These are phyloP conservation scores for Vollenhovia emeryi DNA, from an alignment of 1,140 invertebrate species.

Conservation along the genomic window DNA sequence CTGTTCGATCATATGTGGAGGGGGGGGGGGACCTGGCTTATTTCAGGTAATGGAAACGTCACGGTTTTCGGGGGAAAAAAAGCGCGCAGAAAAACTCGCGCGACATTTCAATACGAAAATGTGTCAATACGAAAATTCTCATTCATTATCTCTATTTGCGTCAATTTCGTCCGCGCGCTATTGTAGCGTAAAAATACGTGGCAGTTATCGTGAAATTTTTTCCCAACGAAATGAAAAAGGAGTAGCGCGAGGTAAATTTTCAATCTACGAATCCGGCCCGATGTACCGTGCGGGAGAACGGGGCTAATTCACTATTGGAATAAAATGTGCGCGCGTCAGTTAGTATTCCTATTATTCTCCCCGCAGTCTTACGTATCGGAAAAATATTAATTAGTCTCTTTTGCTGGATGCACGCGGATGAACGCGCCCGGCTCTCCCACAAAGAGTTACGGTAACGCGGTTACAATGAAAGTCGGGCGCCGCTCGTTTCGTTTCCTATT, in stretches of 20 bases:
- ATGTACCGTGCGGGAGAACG: neutral
- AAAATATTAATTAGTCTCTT: slow-evolving; percentile 60
- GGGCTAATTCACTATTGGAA: slow-evolving; percentile 37
- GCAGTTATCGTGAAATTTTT: slow-evolving; percentile 2
- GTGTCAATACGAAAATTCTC: neutral
- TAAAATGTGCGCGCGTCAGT: slow-evolving; percentile 41
- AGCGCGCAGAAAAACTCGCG: neutral
- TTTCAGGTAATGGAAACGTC: neutral
- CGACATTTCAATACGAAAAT: neutral
- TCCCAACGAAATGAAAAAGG: neutral
- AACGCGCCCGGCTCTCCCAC: slow-evolving; percentile 16
- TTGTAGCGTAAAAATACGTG: neutral
- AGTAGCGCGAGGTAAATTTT: neutral
- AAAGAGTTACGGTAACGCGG: slow-evolving; percentile 42
- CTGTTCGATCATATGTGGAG: slow-evolving; percentile 7
- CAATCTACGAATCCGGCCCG: neutral
- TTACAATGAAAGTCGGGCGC: slow-evolving; percentile 31
- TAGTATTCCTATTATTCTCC: slow-evolving; percentile 41
- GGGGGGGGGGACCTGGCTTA: no score
- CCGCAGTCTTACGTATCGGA: slow-evolving; percentile 48
- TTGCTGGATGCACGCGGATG: slow-evolving; percentile 46
- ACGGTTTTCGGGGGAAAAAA: no score
- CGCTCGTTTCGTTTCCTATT: slow-evolving; percentile 46
- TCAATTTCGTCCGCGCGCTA: neutral
- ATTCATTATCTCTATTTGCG: neutral